These are phyloP conservation scores for Mycteria americana DNA, from an alignment of 2,797 vertebrate species.

Conservation along the genomic window DNA sequence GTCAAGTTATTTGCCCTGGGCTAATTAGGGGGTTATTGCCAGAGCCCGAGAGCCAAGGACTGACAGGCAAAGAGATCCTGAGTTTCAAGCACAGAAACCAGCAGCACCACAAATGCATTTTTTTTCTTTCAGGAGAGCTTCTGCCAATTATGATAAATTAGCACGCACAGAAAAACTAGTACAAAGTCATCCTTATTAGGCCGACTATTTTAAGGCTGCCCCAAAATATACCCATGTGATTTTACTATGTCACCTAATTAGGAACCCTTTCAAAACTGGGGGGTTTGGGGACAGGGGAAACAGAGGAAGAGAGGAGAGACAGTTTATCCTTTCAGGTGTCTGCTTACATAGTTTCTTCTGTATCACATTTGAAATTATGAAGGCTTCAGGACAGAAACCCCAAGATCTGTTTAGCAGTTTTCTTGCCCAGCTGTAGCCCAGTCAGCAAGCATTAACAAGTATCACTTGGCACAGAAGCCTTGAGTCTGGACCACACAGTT, in stretches of 20 bases:
- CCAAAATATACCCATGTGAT: neutral
- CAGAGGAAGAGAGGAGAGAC: neutral
- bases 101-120: neutral
- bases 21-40: neutral
- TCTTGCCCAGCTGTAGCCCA: neutral
- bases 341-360: neutral
- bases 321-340: neutral
- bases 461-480: neutral
- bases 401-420: neutral
- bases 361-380: neutral
- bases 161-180: slow-evolving; percentile 19
- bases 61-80: neutral
- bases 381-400: neutral
- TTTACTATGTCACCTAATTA: slow-evolving; percentile 41
- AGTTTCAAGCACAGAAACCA: neutral
- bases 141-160: neutral
- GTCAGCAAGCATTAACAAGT: neutral
- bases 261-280: neutral
- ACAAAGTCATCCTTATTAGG: slow-evolving; percentile 57
- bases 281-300: neutral
- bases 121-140: neutral
- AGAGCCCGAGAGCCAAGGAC: neutral
- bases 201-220: slow-evolving; percentile 49
- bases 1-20: neutral
- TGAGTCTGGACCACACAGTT: neutral